These are phyloP conservation scores for Lepidurus arcticus DNA, from an alignment of 1,140 invertebrate genomes.

Conservation along the genomic window DNA sequence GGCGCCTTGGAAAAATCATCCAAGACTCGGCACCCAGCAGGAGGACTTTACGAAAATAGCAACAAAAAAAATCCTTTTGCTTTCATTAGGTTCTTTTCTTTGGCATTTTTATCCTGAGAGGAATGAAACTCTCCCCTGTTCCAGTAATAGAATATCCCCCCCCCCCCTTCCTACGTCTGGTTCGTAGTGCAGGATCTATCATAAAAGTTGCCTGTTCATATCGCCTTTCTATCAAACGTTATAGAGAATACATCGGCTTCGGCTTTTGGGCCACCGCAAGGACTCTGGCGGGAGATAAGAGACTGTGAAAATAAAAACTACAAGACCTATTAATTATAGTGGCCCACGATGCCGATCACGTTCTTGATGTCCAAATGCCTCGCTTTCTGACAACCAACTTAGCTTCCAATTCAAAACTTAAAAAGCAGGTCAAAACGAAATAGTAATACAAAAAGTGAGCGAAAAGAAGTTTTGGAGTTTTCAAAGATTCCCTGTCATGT, in stretches of 20 bases:
- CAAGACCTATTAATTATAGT: constrained; percentile 10
- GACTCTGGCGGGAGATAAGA: neutral
- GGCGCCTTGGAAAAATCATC: neutral
- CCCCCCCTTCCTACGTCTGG: neutral
- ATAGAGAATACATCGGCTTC: neutral
- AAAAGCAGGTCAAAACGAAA: neutral
- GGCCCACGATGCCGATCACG: neutral
- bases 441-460: neutral
- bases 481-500: no score
- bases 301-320: neutral
- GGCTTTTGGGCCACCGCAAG: neutral
- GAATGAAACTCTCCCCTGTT: neutral
- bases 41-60: neutral
- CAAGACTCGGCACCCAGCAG: neutral
- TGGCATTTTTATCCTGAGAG: neutral
- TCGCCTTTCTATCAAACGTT: constrained; percentile 13
- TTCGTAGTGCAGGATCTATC: neutral
- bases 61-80: neutral
- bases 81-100: neutral
- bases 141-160: neutral
- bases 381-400: neutral
- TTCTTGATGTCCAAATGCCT: constrained; percentile 1
- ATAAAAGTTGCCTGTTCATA: constrained; percentile 15
- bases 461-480: no score
- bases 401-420: neutral